Percentiles rank a stretch among this genome's conserved stretches.
Evolutionary conservation across 2,888 invertebrate species (phyloP).

Genomic region (Lysandra bellargus): DNA sequence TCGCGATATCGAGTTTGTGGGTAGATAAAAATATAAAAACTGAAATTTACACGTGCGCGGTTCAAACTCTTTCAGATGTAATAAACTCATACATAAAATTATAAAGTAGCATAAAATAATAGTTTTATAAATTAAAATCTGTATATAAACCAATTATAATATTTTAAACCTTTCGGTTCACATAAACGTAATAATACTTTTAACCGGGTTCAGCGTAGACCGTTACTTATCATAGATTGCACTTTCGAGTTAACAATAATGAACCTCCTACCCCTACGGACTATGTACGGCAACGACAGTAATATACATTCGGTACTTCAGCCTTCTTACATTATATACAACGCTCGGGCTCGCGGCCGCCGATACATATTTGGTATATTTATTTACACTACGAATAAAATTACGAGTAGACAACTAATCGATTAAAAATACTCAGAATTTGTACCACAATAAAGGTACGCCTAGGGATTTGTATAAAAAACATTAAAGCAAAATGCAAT

Average conservation of each 20-base stretch:
- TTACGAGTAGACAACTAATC: conserved; percentile 54
- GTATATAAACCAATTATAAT: conserved; percentile 77
- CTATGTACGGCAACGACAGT: conserved; percentile 54
- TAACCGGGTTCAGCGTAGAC: conserved; percentile 70
- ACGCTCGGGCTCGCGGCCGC: conserved; percentile 53
- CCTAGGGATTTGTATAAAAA: conserved; percentile 50
- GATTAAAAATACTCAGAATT: conserved; percentile 73
- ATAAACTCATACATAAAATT: conserved; percentile 71
- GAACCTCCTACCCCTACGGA: conserved; percentile 53
- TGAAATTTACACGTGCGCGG: conserved; percentile 7
- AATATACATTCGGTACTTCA: conserved; percentile 56
- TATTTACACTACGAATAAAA: conserved; percentile 72
- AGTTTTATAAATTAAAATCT: conserved; percentile 76
- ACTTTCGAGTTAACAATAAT: conserved; percentile 74
- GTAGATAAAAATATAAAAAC: conserved; percentile 20
- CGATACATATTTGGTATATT: conserved; percentile 77
- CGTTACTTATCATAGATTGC: conserved; percentile 77
- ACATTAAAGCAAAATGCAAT: conserved; percentile 78
- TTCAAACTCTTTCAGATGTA: conserved; percentile 58
- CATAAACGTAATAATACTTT: conserved; percentile 81
- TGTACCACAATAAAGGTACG: conserved; percentile 70
- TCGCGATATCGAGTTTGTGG: neutral
- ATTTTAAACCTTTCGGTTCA: conserved; percentile 78
- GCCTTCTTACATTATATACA: conserved; percentile 69
- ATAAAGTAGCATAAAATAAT: conserved; percentile 74